Conservation (phyloP, 2,797 vertebrate species). For the Esox masquinongy region DNA sequence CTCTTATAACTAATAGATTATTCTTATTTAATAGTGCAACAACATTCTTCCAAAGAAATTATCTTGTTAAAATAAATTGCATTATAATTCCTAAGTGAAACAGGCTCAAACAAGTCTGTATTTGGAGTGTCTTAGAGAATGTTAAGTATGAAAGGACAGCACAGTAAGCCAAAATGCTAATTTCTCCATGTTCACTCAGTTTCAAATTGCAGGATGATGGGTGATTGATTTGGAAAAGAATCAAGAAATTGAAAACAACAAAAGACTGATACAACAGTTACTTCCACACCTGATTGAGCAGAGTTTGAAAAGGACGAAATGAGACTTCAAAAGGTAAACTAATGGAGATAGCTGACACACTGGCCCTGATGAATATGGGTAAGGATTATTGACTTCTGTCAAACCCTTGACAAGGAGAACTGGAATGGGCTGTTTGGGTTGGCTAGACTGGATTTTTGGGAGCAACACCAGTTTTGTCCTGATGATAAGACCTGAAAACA, state of each 20-base stretch:
- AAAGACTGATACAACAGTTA: conserved; percentile 12
- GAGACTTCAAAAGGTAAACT: conserved; percentile 29
- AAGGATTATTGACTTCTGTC: conserved; percentile 9
- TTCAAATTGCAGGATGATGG: conserved; percentile 70
- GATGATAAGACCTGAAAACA: neutral
- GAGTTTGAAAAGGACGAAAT: conserved; percentile 23
- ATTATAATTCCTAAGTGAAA: neutral
- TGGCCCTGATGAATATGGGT: conserved; percentile 2
- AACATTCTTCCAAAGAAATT: neutral
- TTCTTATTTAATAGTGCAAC: neutral
- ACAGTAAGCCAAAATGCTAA: conserved; percentile 19
- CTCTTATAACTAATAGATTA: neutral
- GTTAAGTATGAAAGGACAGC: neutral
- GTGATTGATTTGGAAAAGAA: conserved; percentile 47
- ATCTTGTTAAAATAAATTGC: neutral
- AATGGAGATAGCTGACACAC: neutral
- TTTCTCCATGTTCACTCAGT: conserved; percentile 54
- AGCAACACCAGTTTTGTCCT: neutral
- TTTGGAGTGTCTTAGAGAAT: neutral
- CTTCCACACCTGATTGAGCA: conserved; percentile 39
- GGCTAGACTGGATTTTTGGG: neutral
- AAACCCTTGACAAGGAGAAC: conserved; percentile 4
- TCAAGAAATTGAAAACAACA: conserved; percentile 46
- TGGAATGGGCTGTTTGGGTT: conserved; percentile 21
- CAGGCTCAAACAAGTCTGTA: neutral